These are phyloP conservation scores for Pomatostomus ruficeps DNA, from an alignment of 2,113 vertebrate genomes.

Conservation along the genomic window DNA sequence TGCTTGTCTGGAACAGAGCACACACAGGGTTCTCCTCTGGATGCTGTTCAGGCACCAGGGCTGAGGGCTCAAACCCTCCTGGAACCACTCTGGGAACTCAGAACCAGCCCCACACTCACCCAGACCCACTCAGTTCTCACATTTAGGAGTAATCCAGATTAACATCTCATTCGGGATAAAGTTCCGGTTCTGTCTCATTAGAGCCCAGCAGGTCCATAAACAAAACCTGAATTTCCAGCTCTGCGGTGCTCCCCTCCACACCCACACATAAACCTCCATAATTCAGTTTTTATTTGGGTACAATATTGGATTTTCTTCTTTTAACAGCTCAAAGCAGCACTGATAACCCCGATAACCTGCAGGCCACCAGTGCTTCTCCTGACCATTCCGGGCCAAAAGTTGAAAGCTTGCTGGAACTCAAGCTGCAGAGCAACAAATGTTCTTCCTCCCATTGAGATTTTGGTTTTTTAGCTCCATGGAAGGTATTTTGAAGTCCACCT, in stretches of 20 bases:
- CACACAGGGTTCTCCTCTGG: background rate
- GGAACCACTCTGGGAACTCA: background rate
- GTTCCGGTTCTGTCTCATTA: background rate
- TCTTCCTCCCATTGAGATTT: background rate
- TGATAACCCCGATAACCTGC: background rate
- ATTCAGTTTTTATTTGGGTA: background rate
- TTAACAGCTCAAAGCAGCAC: background rate
- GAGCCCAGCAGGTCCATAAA: background rate
- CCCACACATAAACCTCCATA: background rate
- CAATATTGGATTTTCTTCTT: background rate
- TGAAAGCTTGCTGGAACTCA: background rate
- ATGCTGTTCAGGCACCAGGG: accelerated
- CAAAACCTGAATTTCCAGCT: background rate
- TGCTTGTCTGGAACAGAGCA: constrained; percentile 76
- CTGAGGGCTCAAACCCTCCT: background rate
- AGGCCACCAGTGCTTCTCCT: background rate
- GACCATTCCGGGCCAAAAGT: background rate
- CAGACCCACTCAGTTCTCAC: too few species aligned
- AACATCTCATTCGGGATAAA: background rate
- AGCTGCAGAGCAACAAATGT: background rate
- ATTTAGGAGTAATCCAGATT: background rate
- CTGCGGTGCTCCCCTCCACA: background rate
- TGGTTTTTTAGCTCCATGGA: background rate
- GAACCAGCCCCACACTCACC: background rate
- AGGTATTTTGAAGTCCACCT: background rate